Conservation (phyloP, 2,797 vertebrate genomes). For the Hephaestus fuliginosus region DNA sequence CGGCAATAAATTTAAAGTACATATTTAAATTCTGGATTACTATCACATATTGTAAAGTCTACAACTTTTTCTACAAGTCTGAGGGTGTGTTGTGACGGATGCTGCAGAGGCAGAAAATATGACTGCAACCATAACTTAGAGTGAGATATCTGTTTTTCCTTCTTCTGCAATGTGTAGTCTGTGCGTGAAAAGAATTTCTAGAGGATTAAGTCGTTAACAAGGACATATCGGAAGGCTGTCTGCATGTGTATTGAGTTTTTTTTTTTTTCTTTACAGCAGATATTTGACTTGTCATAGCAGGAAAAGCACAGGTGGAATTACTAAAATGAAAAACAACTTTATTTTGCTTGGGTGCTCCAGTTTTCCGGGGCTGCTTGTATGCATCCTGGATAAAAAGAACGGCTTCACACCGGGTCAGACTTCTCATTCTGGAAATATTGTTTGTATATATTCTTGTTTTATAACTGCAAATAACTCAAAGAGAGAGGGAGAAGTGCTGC, state of each 20-base stretch:
- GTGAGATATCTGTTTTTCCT: constrained; percentile 13
- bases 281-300: not conserved
- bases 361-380: not conserved
- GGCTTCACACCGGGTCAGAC: not conserved
- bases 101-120: constrained; percentile 14
- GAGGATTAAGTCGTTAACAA: not conserved
- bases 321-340: not conserved
- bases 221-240: not conserved
- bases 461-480: not conserved
- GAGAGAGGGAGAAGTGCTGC: not conserved
- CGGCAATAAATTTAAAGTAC: not conserved
- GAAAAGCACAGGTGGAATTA: not conserved
- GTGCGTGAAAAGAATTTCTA: not conserved
- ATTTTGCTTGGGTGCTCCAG: not conserved
- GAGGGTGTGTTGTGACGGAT: not conserved
- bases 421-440: not conserved
- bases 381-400: not conserved
- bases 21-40: constrained; percentile 15
- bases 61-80: not conserved
- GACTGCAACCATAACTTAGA: not conserved
- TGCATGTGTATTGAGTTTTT: not conserved
- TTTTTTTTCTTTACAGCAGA: not conserved
- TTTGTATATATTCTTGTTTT: not conserved
- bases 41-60: not conserved
- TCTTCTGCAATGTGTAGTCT: not conserved